A percentile compares a stretch with the other conserved stretches of the same genome.
phyloP scores from a whole-genome alignment of 2,797 vertebrate genomes.

The Mus caroli region DNA sequence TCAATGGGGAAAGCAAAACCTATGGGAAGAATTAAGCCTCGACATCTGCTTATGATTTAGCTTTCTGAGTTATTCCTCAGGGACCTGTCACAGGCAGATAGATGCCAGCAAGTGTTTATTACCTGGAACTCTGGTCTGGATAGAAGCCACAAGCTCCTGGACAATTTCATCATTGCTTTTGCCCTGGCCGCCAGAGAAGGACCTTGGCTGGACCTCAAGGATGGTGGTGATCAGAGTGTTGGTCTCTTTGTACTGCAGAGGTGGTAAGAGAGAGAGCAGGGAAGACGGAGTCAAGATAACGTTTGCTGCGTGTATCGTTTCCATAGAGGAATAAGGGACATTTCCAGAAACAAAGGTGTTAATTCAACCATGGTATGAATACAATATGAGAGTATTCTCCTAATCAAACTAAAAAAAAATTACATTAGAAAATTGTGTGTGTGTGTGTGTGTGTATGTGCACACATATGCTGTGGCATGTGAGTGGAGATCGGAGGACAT shows the following conservation, averaged over 20 bases:
- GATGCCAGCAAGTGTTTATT: constrained; percentile 27
- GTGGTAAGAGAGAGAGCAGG: not conserved
- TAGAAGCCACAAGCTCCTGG: constrained; percentile 88
- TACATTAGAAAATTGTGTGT: not conserved
- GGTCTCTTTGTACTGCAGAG: constrained; percentile 90
- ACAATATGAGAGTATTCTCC: not conserved
- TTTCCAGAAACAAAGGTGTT: constrained; percentile 4
- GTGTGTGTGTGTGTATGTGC: not conserved
- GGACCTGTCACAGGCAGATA: not conserved
- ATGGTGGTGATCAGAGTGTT: constrained; percentile 89
- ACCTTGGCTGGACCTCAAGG: constrained; percentile 91
- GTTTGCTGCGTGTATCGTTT: not conserved
- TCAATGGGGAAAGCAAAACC: not conserved
- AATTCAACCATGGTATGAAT: not conserved
- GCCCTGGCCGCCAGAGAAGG: constrained; percentile 85
- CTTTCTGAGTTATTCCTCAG: constrained; percentile 43
- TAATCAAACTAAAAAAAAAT: not conserved
- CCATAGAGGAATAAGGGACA: constrained; percentile 3
- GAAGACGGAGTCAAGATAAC: not conserved
- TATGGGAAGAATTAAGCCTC: not conserved
- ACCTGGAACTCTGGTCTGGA: constrained; percentile 89
- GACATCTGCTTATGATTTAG: not conserved
- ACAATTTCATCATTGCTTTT: constrained; percentile 92
- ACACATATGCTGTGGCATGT: fast-evolving
- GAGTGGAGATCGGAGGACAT: not conserved